These are phyloP conservation scores for Ceratoteleas bidentatus DNA, from an alignment of 1,140 invertebrate species.

Conservation along the genomic window DNA sequence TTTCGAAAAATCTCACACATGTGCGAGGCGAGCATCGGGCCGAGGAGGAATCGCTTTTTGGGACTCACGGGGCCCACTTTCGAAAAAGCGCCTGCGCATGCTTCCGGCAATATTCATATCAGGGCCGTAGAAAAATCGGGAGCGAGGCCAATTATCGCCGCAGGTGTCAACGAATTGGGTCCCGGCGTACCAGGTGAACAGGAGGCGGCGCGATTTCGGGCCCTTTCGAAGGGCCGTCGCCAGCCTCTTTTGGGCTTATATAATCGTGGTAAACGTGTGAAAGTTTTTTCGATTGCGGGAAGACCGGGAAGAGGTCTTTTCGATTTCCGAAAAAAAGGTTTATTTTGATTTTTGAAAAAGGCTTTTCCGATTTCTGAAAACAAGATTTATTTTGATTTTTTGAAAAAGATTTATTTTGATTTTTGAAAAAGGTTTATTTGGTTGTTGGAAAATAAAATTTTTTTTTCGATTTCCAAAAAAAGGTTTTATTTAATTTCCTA, in stretches of 20 bases:
- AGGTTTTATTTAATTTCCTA: too few species aligned
- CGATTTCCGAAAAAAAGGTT: too few species aligned
- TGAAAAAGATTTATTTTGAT: too few species aligned
- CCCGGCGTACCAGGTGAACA: constrained; percentile 30
- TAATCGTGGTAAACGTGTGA: constrained; percentile 57
- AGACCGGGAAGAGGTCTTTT: too few species aligned
- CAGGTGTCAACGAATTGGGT: constrained; percentile 57
- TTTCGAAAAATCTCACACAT: constrained; percentile 38
- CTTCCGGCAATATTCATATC: constrained; percentile 37
- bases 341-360: too few species aligned
- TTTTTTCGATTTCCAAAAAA: too few species aligned
- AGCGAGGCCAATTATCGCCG: constrained; percentile 39
- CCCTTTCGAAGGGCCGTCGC: constrained; percentile 20
- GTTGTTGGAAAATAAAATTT: too few species aligned
- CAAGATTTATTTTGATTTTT: too few species aligned
- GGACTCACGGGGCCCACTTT: constrained; percentile 9
- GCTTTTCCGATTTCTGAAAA: too few species aligned
- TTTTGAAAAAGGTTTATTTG: too few species aligned
- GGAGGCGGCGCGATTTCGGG: constrained; percentile 5
- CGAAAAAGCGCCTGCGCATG: constrained; percentile 5
- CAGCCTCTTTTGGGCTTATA: constrained; percentile 38
- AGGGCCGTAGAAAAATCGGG: constrained; percentile 51
- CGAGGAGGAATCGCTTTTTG: neutral
- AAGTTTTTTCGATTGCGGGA: too few species aligned
- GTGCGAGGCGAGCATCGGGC: constrained; percentile 4